A percentile compares a stretch with the other conserved stretches of the same genome.
phyloP scores from a whole-genome alignment of 64 coral and sea anemone species.

The Astreopora myriophthalma region DNA sequence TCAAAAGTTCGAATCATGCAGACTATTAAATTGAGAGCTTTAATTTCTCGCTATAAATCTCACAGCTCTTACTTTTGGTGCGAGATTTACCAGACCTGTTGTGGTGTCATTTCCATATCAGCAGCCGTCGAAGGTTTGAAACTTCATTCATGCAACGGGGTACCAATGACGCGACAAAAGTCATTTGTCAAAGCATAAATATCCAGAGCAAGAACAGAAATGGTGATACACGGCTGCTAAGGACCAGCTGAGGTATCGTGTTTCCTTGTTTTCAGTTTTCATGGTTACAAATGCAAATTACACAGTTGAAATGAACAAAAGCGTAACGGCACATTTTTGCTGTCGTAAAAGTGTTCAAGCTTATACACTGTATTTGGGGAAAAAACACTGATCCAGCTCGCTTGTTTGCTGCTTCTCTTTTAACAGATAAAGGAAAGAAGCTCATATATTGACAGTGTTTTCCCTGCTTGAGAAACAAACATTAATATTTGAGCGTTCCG shows the following conservation, averaged over 20 bases:
- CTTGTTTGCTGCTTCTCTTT: not conserved
- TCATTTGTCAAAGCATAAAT: not conserved
- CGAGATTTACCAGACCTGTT: not conserved
- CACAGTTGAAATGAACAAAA: not conserved
- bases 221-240: not conserved
- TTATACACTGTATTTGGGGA: too few relatives aligned
- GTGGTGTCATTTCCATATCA: not conserved
- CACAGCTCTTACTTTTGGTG: too few relatives aligned
- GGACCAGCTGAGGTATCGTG: not conserved
- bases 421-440: not conserved
- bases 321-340: conserved; percentile 14
- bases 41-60: too few relatives aligned
- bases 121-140: not conserved
- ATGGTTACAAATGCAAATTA: conserved; percentile 42
- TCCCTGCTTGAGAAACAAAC: conserved; percentile 7
- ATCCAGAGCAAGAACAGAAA: not conserved
- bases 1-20: too few relatives aligned
- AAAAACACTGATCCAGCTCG: not conserved
- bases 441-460: too few relatives aligned
- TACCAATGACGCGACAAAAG: not conserved
- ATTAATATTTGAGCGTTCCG: not conserved
- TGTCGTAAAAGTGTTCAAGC: not conserved
- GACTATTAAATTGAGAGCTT: not conserved
- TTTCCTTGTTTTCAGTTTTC: conserved; percentile 59
- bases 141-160: not conserved